These are phyloP conservation scores for Anthonomus grandis DNA, from an alignment of 1,140 invertebrate genomes.

Conservation along the genomic window DNA sequence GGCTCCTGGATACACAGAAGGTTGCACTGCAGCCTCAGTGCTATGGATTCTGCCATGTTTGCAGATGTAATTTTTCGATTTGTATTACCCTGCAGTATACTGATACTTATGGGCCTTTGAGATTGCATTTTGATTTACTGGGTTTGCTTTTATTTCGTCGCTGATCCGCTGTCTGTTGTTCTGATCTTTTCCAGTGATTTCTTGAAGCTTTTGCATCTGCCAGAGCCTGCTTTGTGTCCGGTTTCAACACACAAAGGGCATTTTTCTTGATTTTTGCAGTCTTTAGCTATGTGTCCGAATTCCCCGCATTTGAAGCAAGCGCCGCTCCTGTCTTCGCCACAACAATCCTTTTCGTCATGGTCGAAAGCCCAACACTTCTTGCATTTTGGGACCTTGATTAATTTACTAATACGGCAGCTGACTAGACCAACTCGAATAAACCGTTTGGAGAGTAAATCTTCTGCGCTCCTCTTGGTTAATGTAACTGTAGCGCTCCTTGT, in stretches of 20 bases:
- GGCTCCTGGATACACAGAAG: too few relatives aligned
- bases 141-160: too few relatives aligned
- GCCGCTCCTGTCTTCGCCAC: slow-evolving; percentile 12
- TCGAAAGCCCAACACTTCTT: slow-evolving; percentile 23
- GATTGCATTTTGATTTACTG: too few relatives aligned
- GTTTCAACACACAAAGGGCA: slow-evolving; percentile 5
- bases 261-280: slow-evolving; percentile 12
- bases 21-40: too few relatives aligned
- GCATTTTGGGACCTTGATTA: slow-evolving; percentile 18
- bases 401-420: slow-evolving; percentile 9
- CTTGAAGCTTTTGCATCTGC: neutral
- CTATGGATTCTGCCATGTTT: too few relatives aligned
- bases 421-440: neutral
- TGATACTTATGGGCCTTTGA: too few relatives aligned
- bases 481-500: slow-evolving; percentile 14
- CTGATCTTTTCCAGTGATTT: neutral
- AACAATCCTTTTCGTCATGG: slow-evolving; percentile 12
- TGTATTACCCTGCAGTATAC: too few relatives aligned
- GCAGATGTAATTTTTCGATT: too few relatives aligned
- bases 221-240: slow-evolving; percentile 10
- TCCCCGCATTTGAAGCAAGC: slow-evolving; percentile 23
- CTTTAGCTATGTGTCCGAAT: slow-evolving; percentile 13
- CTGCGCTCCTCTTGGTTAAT: neutral
- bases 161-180: too few relatives aligned
- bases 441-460: slow-evolving; percentile 1